Base-by-base conservation (phyloP, 2,888 invertebrate genomes). In the Amphipoea oculea region DNA sequence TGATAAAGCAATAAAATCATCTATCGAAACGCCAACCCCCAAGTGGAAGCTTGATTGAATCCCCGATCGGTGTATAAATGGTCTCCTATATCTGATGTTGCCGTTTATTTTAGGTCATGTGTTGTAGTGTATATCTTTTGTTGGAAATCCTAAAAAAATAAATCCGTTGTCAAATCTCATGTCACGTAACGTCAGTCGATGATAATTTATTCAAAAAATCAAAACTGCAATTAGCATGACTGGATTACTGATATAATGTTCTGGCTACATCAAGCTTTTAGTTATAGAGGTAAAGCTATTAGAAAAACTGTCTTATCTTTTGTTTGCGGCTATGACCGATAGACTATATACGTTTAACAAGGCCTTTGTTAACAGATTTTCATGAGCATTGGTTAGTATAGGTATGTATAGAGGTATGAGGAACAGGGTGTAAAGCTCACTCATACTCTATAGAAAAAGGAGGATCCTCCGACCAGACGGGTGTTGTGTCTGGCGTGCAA, bases 1-100 rank as follows among this genome's bases (percentile, higher is more conserved):
- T 36, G 29, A 11, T n/a, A 20, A 29, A 45, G n/a, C 36, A 60
- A 68, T 60, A 63, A 83, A 65, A 29, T 68, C 4, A 5, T 69
- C 1, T 62, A n/a, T 57, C 20, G 11, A 11, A 71, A 57, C 65
- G 2, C 12, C 14, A 29, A 29, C 20, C 20, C 40, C 5, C 6
- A 11, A 36, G 42, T 75, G 57, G 54, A 57, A 12, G 4, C 73
- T 23, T 57, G 23, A 42, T 76, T 23, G 23, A 20, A 20, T 45
- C 3, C 29, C 6, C 57, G 29, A 75, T 71, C 69, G 69, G 20
- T 60, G 11, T n/a, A n/a, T n/a, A 57, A n/a, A 57, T 57, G 2
- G 9, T 57, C n/a, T 60, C 11, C 57, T n/a, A 60, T 11, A 57
- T n/a, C 57, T 60, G 57, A n/a, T 60, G 11, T 57, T 4, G 9